Conservation (phyloP, 2,113 vertebrate species). For the Pteruthius melanotis region DNA sequence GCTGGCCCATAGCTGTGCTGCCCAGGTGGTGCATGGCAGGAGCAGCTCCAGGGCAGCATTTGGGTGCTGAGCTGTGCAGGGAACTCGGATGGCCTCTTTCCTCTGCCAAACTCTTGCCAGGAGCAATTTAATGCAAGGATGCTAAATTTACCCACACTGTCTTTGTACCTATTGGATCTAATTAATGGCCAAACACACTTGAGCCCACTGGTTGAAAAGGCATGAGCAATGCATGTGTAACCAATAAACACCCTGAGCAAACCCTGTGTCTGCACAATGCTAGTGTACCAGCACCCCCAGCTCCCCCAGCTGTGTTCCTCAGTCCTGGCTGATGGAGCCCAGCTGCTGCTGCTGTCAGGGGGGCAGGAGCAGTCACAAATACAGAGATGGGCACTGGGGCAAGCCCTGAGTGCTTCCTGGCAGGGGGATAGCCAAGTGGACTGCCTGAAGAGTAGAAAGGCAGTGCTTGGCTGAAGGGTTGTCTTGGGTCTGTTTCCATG, state of each 20-base stretch:
- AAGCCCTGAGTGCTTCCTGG: not conserved
- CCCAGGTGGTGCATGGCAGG: not conserved
- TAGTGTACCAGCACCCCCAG: not conserved
- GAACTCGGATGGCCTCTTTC: not conserved
- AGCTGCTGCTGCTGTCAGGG: not conserved
- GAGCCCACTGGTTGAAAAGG: not conserved
- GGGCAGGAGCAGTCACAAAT: rapidly evolving
- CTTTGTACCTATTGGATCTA: not conserved
- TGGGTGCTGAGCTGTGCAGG: not conserved
- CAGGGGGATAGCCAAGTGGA: not conserved
- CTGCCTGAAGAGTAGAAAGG: not conserved
- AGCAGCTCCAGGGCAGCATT: not conserved
- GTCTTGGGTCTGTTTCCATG: not conserved
- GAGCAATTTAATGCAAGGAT: not conserved
- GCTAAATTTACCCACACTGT: not conserved
- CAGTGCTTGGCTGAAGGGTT: not conserved
- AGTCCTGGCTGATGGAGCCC: not conserved
- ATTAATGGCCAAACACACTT: not conserved
- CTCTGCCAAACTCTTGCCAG: not conserved
- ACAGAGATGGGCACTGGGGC: not conserved
- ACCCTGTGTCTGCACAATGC: not conserved
- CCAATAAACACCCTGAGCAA: not conserved
- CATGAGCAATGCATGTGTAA: conserved; percentile 18
- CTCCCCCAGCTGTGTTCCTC: rapidly evolving
- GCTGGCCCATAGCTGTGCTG: not conserved